Percentiles rank a stretch among this genome's conserved stretches.
Conservation (phyloP, 2,113 vertebrate genomes). For the Sterrhoptilus dennistouni region DNA sequence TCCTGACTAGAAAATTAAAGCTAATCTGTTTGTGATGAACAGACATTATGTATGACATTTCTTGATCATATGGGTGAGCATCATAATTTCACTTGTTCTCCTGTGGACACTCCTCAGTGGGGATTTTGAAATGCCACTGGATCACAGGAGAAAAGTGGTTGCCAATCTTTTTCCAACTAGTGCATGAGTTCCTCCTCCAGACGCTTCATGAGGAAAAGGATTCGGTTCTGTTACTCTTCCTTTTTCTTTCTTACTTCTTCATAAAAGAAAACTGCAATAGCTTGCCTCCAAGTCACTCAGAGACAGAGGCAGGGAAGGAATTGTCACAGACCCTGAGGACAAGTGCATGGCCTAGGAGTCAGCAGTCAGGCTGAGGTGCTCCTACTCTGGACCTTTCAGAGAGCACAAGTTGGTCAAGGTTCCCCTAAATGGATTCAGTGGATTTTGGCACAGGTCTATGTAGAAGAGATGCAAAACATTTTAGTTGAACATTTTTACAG, state of each 20-base stretch:
- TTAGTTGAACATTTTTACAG: background rate
- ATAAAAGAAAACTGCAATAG: background rate
- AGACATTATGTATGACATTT: background rate
- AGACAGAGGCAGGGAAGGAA: background rate
- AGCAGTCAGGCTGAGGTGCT: background rate
- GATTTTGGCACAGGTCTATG: background rate
- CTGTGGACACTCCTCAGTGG: background rate
- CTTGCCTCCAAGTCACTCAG: background rate
- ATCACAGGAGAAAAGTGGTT: background rate
- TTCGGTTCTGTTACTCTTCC: background rate
- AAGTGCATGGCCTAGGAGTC: background rate
- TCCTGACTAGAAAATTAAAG: background rate
- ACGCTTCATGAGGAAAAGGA: background rate
- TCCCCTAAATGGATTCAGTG: background rate
- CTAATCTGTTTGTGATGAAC: background rate
- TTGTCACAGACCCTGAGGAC: background rate
- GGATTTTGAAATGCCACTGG: background rate
- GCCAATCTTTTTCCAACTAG: background rate
- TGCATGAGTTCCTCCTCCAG: background rate
- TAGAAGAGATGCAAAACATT: background rate
- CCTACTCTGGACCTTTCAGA: background rate
- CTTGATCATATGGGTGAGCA: background rate
- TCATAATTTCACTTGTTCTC: background rate
- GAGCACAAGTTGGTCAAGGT: background rate
- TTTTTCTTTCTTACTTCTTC: background rate